Percentiles rank a stretch among this genome's conserved stretches.
Evolutionary conservation across 2,888 invertebrate species (phyloP).

Genomic region (Linyphia triangularis): DNA sequence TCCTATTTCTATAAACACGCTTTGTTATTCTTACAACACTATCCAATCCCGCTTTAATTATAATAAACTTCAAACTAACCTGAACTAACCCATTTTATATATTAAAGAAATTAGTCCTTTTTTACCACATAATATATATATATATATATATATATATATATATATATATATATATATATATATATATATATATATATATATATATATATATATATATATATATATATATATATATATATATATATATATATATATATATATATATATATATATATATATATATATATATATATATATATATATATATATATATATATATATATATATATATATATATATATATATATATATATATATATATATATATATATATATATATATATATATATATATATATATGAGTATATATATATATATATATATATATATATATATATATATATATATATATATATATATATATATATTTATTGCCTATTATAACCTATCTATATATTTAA

Average conservation of each 20-base stretch:
- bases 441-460: too few relatives aligned
- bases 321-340: constrained; percentile 27
- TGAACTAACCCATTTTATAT: too few relatives aligned
- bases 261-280: constrained; percentile 15
- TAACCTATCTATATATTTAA: too few relatives aligned
- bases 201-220: constrained; percentile 27
- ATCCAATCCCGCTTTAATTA: too few relatives aligned
- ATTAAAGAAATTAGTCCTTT: too few relatives aligned
- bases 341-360: constrained; percentile 23
- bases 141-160: constrained; percentile 1
- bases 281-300: constrained; percentile 22
- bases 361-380: neutral
- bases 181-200: constrained; percentile 27
- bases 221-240: constrained; percentile 27
- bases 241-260: constrained; percentile 27
- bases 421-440: too few relatives aligned
- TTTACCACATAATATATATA: too few relatives aligned
- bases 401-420: too few relatives aligned
- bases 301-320: constrained; percentile 27
- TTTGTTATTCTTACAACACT: too few relatives aligned
- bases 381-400: neutral
- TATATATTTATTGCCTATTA: too few relatives aligned
- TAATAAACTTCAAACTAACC: too few relatives aligned
- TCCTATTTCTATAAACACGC: too few relatives aligned
- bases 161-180: constrained; percentile 7